Conservation (phyloP, 1,140 invertebrate species). For the Trichonephila clavata region DNA sequence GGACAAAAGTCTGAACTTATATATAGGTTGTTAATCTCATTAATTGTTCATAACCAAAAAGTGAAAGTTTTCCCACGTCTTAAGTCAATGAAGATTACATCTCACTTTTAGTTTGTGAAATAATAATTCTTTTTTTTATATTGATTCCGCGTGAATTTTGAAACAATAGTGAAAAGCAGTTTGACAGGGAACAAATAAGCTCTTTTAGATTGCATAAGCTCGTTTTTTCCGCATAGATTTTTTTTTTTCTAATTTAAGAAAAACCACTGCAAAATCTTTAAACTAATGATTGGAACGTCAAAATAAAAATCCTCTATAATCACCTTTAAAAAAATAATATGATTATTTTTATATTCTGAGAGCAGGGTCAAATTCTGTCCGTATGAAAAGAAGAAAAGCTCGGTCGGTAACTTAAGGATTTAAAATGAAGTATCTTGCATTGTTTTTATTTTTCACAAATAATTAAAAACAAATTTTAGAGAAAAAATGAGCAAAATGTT, state of each 20-base stretch:
- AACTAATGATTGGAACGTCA: not conserved
- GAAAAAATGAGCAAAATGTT: too few relatives aligned
- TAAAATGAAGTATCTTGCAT: too few relatives aligned
- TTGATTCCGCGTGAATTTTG: not conserved
- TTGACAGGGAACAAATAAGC: not conserved
- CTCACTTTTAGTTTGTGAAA: not conserved
- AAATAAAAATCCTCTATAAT: not conserved
- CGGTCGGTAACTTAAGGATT: too few relatives aligned
- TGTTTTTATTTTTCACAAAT: too few relatives aligned
- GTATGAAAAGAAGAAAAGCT: too few relatives aligned
- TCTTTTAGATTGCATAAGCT: not conserved
- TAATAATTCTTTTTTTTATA: not conserved
- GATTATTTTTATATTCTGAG: too few relatives aligned
- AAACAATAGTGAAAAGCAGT: not conserved
- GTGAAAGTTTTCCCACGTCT: not conserved
- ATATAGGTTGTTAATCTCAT: not conserved
- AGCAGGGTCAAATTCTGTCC: too few relatives aligned
- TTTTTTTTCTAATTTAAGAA: not conserved
- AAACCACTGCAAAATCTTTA: not conserved
- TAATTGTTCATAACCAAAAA: conserved; percentile 29
- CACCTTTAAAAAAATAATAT: not conserved
- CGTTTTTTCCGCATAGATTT: not conserved
- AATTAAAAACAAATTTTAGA: too few relatives aligned
- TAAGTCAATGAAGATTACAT: not conserved
- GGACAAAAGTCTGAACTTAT: not conserved